These are phyloP conservation scores for Vulpes lagopus DNA, from an alignment of 2,113 vertebrate genomes.

Conservation along the genomic window DNA sequence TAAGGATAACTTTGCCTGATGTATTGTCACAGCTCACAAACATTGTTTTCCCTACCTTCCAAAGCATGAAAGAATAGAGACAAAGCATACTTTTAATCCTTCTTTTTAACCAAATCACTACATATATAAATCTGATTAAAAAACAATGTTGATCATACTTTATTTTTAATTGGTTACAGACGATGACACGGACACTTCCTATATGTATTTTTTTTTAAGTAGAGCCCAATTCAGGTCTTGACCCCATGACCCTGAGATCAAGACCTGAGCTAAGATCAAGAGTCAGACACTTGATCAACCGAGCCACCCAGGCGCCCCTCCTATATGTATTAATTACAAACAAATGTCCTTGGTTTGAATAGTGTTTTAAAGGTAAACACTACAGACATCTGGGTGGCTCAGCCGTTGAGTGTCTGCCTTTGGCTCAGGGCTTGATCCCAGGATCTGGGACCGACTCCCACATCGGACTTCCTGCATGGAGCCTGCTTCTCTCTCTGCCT, in stretches of 20 bases:
- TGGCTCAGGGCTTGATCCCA: no score
- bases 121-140: not conserved
- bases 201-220: not conserved
- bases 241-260: not conserved
- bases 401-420: no score
- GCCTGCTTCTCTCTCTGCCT: no score
- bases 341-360: not conserved
- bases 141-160: not conserved
- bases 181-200: not conserved
- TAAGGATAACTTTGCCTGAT: not conserved
- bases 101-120: not conserved
- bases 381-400: no score
- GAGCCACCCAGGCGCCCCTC: not conserved
- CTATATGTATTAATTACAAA: not conserved
- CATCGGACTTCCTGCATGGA: no score
- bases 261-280: not conserved
- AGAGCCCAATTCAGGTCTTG: not conserved
- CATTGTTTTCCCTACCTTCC: no score
- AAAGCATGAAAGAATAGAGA: not conserved
- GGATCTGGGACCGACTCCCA: no score
- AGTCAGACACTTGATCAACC: not conserved
- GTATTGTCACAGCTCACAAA: not conserved
- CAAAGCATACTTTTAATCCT: not conserved
- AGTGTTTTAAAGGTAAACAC: slow-evolving; percentile 19
- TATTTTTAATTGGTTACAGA: not conserved